phyloP scores from a whole-genome alignment of 2,888 invertebrate genomes.

The Eristalinus sepulchralis region DNA sequence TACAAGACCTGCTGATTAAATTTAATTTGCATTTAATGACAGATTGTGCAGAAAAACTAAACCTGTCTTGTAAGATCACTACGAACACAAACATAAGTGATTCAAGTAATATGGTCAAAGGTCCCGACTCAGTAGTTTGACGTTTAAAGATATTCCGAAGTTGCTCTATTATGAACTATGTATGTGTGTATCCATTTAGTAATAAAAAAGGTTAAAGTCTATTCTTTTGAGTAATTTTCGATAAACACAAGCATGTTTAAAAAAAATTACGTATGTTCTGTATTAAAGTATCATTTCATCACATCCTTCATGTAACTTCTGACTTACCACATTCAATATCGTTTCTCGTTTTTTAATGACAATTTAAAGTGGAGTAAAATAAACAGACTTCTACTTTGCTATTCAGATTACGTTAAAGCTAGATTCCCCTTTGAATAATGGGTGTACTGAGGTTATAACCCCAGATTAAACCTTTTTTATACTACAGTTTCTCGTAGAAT shows the following conservation, averaged over 20 bases:
- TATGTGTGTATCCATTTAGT: not conserved
- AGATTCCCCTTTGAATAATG: conserved; percentile 69
- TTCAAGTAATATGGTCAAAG: conserved; percentile 58
- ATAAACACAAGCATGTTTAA: no score
- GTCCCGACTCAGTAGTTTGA: conserved; percentile 32
- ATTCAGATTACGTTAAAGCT: conserved; percentile 63
- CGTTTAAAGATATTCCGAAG: conserved; percentile 15
- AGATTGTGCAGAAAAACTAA: conserved; percentile 53
- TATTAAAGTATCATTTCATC: no score
- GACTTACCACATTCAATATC: not conserved
- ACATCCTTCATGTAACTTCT: no score
- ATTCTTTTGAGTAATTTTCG: no score
- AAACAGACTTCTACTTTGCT: conserved; percentile 41
- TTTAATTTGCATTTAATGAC: conserved; percentile 65
- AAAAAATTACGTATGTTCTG: not conserved
- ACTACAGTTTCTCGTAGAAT: conserved; percentile 34
- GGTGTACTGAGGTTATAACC: conserved; percentile 72
- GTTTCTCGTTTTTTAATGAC: not conserved
- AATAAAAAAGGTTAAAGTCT: not conserved
- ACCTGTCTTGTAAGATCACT: conserved; percentile 52
- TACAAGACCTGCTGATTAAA: not conserved
- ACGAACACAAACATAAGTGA: conserved; percentile 32
- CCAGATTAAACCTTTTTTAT: conserved; percentile 60
- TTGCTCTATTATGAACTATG: not conserved
- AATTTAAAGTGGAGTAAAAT: not conserved